Evolutionary conservation across 2,113 vertebrate genomes (phyloP).

Genomic region (Lasiurus cinereus): DNA sequence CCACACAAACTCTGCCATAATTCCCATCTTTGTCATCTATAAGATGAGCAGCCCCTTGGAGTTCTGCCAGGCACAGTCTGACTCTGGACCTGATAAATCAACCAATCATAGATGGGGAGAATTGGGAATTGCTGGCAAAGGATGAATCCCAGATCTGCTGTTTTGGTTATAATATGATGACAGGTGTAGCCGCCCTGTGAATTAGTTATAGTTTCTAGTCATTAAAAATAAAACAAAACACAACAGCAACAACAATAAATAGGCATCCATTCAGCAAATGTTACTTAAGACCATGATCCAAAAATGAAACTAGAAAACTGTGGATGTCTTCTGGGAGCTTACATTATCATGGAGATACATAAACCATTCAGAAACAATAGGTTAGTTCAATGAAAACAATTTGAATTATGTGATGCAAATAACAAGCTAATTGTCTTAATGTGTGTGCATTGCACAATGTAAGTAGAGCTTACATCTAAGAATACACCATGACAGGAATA

Average conservation of each 20-base stretch:
- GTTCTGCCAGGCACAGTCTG: neutral
- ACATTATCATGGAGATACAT: neutral
- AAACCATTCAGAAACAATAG: neutral
- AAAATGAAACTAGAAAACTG: neutral
- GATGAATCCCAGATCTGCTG: neutral
- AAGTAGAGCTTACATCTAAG: neutral
- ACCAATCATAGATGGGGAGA: neutral
- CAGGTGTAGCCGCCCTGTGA: neutral
- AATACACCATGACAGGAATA: neutral
- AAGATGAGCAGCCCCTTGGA: neutral
- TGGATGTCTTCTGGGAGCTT: neutral
- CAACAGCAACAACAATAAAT: neutral
- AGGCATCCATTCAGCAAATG: constrained; percentile 12
- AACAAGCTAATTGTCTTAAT: neutral
- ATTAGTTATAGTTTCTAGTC: neutral
- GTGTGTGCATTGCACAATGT: neutral
- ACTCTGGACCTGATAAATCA: neutral
- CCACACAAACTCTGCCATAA: neutral
- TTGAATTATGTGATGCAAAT: constrained; percentile 28
- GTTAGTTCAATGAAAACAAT: constrained; percentile 2
- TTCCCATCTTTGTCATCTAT: neutral
- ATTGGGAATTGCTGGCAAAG: neutral
- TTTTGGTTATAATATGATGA: neutral
- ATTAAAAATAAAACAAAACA: neutral
- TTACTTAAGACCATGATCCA: neutral